phyloP scores from a whole-genome alignment of 2,113 vertebrate genomes.

The Ageneiosus marmoratus region DNA sequence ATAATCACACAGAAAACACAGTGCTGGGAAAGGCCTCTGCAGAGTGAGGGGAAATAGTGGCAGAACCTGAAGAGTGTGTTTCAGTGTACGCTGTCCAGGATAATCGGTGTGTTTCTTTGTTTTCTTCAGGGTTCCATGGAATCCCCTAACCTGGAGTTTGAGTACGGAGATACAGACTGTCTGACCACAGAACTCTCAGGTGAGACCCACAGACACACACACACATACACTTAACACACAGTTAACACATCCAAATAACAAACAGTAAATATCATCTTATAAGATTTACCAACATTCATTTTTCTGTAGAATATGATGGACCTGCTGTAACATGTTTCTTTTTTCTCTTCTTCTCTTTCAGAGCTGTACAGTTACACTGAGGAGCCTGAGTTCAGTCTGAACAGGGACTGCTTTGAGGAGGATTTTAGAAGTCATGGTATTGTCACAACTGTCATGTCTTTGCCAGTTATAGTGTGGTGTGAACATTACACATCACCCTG shows the following conservation, averaged over 20 bases:
- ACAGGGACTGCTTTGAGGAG: slow-evolving; percentile 92
- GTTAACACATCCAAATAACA: not conserved
- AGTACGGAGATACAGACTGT: slow-evolving; percentile 86
- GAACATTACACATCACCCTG: not conserved
- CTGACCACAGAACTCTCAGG: slow-evolving; percentile 85
- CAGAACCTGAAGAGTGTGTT: slow-evolving; percentile 31
- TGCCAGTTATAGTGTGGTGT: not conserved
- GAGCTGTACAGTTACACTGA: slow-evolving; percentile 98
- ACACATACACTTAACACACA: not conserved
- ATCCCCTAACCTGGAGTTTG: slow-evolving; percentile 91
- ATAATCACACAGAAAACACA: slow-evolving; percentile 37
- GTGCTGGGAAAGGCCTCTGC: not conserved
- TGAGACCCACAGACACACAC: slow-evolving; percentile 60
- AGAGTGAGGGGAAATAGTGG: slow-evolving; percentile 24
- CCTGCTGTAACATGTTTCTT: slow-evolving; percentile 7
- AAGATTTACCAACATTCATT: not conserved
- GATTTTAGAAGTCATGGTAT: slow-evolving; percentile 89
- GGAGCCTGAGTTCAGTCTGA: slow-evolving; percentile 87
- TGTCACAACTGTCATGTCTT: not conserved
- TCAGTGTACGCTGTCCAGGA: slow-evolving; percentile 21
- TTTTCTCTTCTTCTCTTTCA: slow-evolving; percentile 58
- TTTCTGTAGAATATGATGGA: not conserved
- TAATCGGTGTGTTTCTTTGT: slow-evolving; percentile 29
- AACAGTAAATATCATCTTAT: not conserved
- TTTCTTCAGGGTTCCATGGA: slow-evolving; percentile 86